Evolutionary conservation across 1,140 invertebrate genomes (phyloP).

Genomic region (Adoxophyes honmai): DNA sequence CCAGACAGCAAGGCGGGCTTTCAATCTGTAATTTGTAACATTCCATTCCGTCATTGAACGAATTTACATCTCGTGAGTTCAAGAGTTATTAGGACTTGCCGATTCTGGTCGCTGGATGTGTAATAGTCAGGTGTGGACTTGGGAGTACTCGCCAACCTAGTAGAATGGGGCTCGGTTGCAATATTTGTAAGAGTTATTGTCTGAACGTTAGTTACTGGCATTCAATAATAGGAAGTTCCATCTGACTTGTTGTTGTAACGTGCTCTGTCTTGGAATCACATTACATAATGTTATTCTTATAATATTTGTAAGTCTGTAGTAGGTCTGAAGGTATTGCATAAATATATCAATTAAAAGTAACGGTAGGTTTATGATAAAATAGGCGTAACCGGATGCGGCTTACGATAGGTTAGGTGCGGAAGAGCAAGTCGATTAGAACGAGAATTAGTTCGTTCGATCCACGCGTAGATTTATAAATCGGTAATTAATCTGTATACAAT

Average conservation of each 20-base stretch:
- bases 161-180: too few species aligned
- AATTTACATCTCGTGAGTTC: too few species aligned
- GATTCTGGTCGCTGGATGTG: too few species aligned
- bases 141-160: too few species aligned
- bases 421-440: slow-evolving; percentile 6
- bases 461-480: slow-evolving; percentile 19
- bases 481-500: slow-evolving; percentile 23
- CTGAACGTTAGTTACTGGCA: background rate
- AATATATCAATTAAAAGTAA: background rate
- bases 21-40: too few species aligned
- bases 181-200: too few species aligned
- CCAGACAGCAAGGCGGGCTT: too few species aligned
- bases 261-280: background rate
- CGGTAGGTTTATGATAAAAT: background rate
- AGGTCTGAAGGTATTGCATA: slow-evolving; percentile 9
- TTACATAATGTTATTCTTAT: background rate
- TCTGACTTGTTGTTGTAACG: background rate
- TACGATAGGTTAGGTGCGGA: slow-evolving; percentile 17
- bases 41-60: too few species aligned
- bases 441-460: background rate
- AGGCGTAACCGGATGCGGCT: slow-evolving; percentile 1
- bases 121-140: too few species aligned
- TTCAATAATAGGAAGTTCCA: background rate
- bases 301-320: slow-evolving; percentile 12
- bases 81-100: too few species aligned